A percentile compares a stretch with the other conserved stretches of the same genome.
phyloP scores from a whole-genome alignment of 2,888 invertebrate species.

The Torymus aiolomorphi region DNA sequence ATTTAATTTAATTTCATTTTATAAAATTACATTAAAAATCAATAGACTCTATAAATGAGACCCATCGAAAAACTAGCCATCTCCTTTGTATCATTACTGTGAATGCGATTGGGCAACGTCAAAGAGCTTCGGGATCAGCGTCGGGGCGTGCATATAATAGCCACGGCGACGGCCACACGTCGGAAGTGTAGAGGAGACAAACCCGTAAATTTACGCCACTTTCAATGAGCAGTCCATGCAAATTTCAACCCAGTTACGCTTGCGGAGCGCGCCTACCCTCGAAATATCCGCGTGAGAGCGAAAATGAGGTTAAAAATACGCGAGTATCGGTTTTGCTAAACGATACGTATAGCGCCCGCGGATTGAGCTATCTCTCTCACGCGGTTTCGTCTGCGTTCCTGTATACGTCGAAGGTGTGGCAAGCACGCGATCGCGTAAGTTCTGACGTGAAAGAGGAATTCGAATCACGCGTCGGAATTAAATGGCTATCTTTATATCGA shows the following conservation, averaged over 20 bases:
- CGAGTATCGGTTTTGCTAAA: slow-evolving; percentile 25
- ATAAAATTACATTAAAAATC: too few species aligned
- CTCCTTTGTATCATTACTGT: too few species aligned
- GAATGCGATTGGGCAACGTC: too few species aligned
- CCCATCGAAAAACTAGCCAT: too few species aligned
- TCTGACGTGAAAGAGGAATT: neutral
- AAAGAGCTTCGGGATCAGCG: too few species aligned
- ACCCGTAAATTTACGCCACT: slow-evolving; percentile 44
- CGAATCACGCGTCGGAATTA: neutral
- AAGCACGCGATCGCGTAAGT: neutral
- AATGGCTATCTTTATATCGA: too few species aligned
- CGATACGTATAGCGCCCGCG: neutral
- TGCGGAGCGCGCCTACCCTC: slow-evolving; percentile 29
- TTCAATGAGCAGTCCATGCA: slow-evolving; percentile 45
- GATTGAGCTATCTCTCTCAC: too few species aligned
- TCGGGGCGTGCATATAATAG: too few species aligned
- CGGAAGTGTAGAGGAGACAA: slow-evolving; percentile 40
- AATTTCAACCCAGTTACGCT: slow-evolving; percentile 52
- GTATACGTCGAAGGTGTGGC: too few species aligned
- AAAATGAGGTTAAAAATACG: slow-evolving; percentile 44
- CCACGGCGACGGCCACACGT: neutral
- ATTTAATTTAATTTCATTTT: too few species aligned
- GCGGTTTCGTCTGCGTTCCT: too few species aligned
- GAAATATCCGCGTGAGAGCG: slow-evolving; percentile 26
- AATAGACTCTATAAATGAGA: too few species aligned